Evolutionary conservation across 1,140 invertebrate species (phyloP).

Genomic region (Drosophila cardini): DNA sequence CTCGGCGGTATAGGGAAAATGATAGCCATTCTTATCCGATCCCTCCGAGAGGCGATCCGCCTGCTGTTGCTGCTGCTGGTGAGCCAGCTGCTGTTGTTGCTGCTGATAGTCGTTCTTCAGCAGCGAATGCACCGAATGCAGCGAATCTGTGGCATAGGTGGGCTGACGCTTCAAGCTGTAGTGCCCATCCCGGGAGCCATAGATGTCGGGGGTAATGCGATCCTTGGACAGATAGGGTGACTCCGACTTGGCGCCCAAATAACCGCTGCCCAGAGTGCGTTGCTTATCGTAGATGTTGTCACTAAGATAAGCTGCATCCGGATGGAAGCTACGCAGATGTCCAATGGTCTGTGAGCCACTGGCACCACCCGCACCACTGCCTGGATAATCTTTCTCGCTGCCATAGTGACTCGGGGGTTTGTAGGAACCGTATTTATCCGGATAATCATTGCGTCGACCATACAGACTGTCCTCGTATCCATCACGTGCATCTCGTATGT

Average conservation of each 20-base stretch:
- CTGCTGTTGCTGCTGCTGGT: constrained; percentile 86
- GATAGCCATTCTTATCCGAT: constrained; percentile 91
- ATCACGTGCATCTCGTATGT: constrained; percentile 86
- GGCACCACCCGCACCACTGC: constrained; percentile 30
- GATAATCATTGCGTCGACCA: constrained; percentile 69
- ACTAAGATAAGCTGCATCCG: constrained; percentile 76
- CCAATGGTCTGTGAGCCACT: constrained; percentile 79
- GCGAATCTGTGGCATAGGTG: constrained; percentile 70
- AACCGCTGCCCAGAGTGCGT: constrained; percentile 66
- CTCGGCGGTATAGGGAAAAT: constrained; percentile 90
- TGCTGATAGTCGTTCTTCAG: constrained; percentile 87
- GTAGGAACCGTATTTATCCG: constrained; percentile 82
- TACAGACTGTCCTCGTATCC: constrained; percentile 84
- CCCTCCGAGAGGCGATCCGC: constrained; percentile 88
- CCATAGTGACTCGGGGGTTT: constrained; percentile 82
- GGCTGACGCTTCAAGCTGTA: constrained; percentile 80
- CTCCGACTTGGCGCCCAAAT: constrained; percentile 71
- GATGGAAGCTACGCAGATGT: constrained; percentile 79
- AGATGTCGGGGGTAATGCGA: constrained; percentile 80
- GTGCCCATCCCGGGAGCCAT: constrained; percentile 79
- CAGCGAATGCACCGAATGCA: constrained; percentile 85
- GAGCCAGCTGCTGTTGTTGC: constrained; percentile 87
- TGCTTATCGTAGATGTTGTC: constrained; percentile 84
- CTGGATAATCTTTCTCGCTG: constrained; percentile 81
- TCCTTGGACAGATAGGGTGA: constrained; percentile 84